These are phyloP conservation scores for Diachrysia chrysitis DNA, from an alignment of 2,888 invertebrate species.

Conservation along the genomic window DNA sequence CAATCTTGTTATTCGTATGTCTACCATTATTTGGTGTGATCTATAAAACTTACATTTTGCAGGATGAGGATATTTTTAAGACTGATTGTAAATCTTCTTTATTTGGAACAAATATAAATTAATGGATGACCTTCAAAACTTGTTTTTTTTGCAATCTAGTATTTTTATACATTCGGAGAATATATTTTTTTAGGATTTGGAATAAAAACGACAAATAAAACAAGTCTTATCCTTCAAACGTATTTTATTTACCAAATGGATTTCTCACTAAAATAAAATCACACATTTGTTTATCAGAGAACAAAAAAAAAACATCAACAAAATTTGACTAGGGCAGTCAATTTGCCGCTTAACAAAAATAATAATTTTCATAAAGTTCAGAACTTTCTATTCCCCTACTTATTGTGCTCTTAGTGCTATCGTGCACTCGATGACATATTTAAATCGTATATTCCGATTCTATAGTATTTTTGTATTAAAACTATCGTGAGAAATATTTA, in stretches of 20 bases:
- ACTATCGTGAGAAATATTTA: slow-evolving; percentile 1
- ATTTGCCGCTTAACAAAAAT: slow-evolving; percentile 61
- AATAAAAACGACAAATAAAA: slow-evolving; percentile 55
- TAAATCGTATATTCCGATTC: slow-evolving; percentile 43
- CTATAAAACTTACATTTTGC: slow-evolving; percentile 11
- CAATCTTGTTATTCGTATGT: slow-evolving; percentile 7
- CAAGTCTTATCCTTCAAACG: slow-evolving; percentile 63
- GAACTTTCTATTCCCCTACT: slow-evolving; percentile 46
- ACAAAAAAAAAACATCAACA: slow-evolving; percentile 69
- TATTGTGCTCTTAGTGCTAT: slow-evolving; percentile 63
- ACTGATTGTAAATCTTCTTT: slow-evolving; percentile 56
- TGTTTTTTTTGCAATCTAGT: background rate
- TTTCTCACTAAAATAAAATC: slow-evolving; percentile 83
- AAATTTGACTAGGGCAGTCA: slow-evolving; percentile 80
- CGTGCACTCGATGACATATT: slow-evolving; percentile 48
- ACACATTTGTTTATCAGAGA: slow-evolving; percentile 70
- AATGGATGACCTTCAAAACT: background rate
- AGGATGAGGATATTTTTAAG: slow-evolving; percentile 60
- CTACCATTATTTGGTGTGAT: slow-evolving; percentile 6
- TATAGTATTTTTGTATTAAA: slow-evolving; percentile 17
- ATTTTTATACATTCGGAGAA: too few relatives aligned
- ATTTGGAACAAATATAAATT: slow-evolving; percentile 21
- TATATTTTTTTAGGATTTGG: background rate
- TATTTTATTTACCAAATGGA: slow-evolving; percentile 78
- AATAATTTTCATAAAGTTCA: slow-evolving; percentile 50